Percentiles rank a stretch among this genome's conserved stretches.
Evolutionary conservation across 1,140 invertebrate genomes (phyloP).

Genomic region (Plodia interpunctella): DNA sequence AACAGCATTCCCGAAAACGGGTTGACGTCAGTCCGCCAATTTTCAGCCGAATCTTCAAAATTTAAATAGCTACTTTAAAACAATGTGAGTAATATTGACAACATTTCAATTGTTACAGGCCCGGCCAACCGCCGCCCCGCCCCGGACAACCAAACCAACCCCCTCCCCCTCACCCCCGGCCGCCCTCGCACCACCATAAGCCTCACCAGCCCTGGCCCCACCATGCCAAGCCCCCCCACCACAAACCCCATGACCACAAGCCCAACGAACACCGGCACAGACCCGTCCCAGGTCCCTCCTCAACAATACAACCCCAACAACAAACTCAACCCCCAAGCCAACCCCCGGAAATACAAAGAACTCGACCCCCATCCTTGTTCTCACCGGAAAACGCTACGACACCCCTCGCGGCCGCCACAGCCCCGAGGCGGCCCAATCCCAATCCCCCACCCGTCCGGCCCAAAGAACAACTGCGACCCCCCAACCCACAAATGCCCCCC

Average conservation of each 20-base stretch:
- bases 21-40: too few species aligned
- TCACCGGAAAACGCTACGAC: constrained; percentile 61
- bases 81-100: too few species aligned
- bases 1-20: too few species aligned
- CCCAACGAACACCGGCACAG: constrained; percentile 48
- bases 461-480: constrained; percentile 15
- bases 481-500: constrained; percentile 14
- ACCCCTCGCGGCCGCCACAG: constrained; percentile 40
- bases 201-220: constrained; percentile 51
- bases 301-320: constrained; percentile 16
- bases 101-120: constrained; percentile 8
- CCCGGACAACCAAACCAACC: constrained; percentile 34
- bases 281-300: constrained; percentile 18
- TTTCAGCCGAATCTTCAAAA: too few species aligned
- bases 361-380: constrained; percentile 58
- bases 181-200: constrained; percentile 34
- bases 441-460: constrained; percentile 25
- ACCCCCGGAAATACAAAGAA: constrained; percentile 41
- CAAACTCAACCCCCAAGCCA: constrained; percentile 25
- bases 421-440: constrained; percentile 32
- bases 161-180: constrained; percentile 17
- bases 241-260: constrained; percentile 55
- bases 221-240: constrained; percentile 51
- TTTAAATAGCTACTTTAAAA: too few species aligned
- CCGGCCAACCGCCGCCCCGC: constrained; percentile 36